Evolutionary conservation across 1,140 invertebrate genomes (phyloP).

Genomic region (Anoplolepis gracilipes): DNA sequence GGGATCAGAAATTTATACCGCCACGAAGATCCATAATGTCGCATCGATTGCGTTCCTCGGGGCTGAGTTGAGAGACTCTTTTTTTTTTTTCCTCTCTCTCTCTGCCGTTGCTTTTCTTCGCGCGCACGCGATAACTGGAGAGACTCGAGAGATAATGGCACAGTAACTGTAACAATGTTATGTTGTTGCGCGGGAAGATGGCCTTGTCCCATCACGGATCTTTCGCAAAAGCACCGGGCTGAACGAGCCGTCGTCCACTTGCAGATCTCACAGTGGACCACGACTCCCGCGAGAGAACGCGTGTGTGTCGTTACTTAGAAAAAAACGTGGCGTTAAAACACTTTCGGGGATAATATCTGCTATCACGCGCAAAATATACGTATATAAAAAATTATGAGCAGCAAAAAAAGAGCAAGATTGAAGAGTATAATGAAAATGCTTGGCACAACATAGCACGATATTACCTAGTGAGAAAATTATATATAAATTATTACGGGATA

Average conservation of each 20-base stretch:
- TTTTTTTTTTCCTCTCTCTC: not conserved
- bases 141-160: conserved; percentile 54
- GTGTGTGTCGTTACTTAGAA: conserved; percentile 29
- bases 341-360: not conserved
- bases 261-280: conserved; percentile 15
- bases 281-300: conserved; percentile 46
- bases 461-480: not conserved
- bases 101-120: not conserved
- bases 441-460: not conserved
- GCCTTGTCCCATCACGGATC: conserved; percentile 7
- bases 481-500: not conserved
- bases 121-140: not conserved
- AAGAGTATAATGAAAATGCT: not conserved
- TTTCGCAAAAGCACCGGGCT: conserved; percentile 9
- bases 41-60: conserved; percentile 16
- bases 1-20: conserved; percentile 64
- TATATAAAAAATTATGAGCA: conserved; percentile 34
- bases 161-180: conserved; percentile 50
- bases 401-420: not conserved
- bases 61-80: not conserved
- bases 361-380: not conserved
- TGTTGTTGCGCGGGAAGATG: conserved; percentile 14
- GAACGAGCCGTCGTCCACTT: conserved; percentile 44
- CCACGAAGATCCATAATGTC: conserved; percentile 20
- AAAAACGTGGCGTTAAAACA: conserved; percentile 42